phyloP scores from a whole-genome alignment of 2,888 invertebrate genomes.

The Molanna angustata region DNA sequence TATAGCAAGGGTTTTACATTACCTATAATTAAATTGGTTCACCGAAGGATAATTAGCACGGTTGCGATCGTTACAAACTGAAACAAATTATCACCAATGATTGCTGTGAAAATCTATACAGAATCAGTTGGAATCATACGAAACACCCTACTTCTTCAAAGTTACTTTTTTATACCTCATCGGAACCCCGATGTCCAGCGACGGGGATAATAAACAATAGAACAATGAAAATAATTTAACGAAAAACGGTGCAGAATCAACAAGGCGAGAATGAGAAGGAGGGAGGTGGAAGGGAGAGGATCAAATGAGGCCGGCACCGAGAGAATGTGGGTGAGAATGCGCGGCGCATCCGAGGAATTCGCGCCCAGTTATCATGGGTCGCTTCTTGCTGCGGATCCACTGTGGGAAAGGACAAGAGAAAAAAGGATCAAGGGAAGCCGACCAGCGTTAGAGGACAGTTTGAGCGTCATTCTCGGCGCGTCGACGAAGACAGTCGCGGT shows the following conservation, averaged over 20 bases:
- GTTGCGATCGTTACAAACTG: too few relatives aligned
- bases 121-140: too few relatives aligned
- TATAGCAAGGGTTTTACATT: too few relatives aligned
- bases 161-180: too few relatives aligned
- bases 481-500: neutral
- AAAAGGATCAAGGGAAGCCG: constrained; percentile 17
- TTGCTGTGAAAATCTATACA: too few relatives aligned
- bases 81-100: too few relatives aligned
- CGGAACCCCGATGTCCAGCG: constrained; percentile 7
- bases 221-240: constrained; percentile 34
- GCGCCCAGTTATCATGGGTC: constrained; percentile 40
- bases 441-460: constrained; percentile 7
- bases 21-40: too few relatives aligned
- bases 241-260: constrained; percentile 30
- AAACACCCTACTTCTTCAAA: too few relatives aligned
- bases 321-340: constrained; percentile 42
- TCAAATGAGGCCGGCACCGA: constrained; percentile 26
- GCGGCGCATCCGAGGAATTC: constrained; percentile 55
- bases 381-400: constrained; percentile 3
- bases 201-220: constrained; percentile 31
- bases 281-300: too few relatives aligned
- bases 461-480: constrained; percentile 4
- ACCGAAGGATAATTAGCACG: too few relatives aligned
- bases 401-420: constrained; percentile 27
- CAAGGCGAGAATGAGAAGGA: constrained; percentile 38